These are phyloP conservation scores for Coilia nasus DNA, from an alignment of 2,797 vertebrate species.

Conservation along the genomic window DNA sequence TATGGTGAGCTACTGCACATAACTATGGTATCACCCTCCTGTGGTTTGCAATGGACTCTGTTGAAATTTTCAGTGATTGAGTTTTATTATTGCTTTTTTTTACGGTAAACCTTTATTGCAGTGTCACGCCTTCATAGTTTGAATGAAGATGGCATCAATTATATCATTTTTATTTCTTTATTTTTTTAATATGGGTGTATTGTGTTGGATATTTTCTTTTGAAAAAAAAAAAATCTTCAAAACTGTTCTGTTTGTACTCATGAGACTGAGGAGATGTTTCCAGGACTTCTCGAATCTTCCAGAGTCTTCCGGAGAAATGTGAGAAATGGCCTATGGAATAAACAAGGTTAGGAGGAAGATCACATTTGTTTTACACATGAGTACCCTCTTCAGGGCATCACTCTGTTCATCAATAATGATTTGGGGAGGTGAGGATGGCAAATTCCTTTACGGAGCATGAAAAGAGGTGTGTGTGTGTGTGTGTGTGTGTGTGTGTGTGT, in stretches of 20 bases:
- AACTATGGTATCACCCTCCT: neutral
- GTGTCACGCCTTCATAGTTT: constrained; percentile 11
- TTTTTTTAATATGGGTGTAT: neutral
- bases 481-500: too few species aligned
- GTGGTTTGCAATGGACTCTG: constrained; percentile 9
- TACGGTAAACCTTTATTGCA: constrained; percentile 5
- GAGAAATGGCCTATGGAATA: neutral
- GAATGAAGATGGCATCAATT: constrained; percentile 21
- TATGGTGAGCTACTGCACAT: neutral
- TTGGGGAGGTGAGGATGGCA: neutral
- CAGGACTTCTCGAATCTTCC: neutral
- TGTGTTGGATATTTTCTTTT: neutral
- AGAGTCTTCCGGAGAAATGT: neutral
- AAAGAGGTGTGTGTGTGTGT: too few species aligned
- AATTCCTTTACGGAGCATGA: neutral
- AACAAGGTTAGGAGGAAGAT: constrained; percentile 22
- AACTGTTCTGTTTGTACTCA: neutral
- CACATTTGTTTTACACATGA: constrained; percentile 22
- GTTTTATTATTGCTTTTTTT: constrained; percentile 21
- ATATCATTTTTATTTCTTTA: neutral
- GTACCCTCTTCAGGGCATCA: neutral
- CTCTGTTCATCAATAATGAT: constrained; percentile 19
- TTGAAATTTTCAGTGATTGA: constrained; percentile 9
- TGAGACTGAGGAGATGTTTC: neutral
- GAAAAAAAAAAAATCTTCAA: neutral